Evolutionary conservation across 2,797 vertebrate species (phyloP), one percentile per base, ranked within the genome.

Genomic region (Staurois parvus): DNA sequence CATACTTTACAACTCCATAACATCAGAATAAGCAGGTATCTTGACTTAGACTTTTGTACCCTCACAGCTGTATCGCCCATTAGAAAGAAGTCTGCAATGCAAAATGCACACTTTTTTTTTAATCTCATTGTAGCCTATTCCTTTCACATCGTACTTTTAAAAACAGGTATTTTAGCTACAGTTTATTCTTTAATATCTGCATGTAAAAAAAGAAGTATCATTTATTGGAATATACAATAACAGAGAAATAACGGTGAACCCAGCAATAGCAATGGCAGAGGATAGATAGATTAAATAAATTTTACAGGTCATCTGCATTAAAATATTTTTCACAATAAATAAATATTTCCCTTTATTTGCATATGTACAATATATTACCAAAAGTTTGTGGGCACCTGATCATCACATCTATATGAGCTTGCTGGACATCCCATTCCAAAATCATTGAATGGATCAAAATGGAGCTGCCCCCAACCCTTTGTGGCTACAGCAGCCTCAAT

Each of bases 91-190:
- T 4, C 15, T 21, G 5, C 5, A 56, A 56, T 56, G 5, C 4
- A 56, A 56, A 56, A 56, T 21, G 52, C 24, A 5, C 2, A 56
- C 17, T 19, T 19, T 34, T 56, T 56, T 56, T n/a, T n/a, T n/a
- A n/a, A 9, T 59, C 52, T 24, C 2, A 24, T 24, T 24, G 5
- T 59, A 59, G 52, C 17, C 48, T 19, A 52, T 19, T 52, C 4
- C 15, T 52, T 19, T 15, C 13, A 52, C 42, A 24, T 59, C 9
- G 7, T 24, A 56, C 11, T 24, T 21, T 17, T 5, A 19, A 52
- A 52, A 66, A 66, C 1, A 12, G 64, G 48, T 59, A 72, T 72
- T 81, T 81, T 72, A 81, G 79, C 79, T 70, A 70, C 67, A 70
- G 30, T 56, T 72, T 79, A 45, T 72, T 64, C 48, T 84, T 79